Percentiles rank a stretch among this genome's conserved stretches.
Conservation (phyloP, 2,113 vertebrate species). For the Channa maculata region DNA sequence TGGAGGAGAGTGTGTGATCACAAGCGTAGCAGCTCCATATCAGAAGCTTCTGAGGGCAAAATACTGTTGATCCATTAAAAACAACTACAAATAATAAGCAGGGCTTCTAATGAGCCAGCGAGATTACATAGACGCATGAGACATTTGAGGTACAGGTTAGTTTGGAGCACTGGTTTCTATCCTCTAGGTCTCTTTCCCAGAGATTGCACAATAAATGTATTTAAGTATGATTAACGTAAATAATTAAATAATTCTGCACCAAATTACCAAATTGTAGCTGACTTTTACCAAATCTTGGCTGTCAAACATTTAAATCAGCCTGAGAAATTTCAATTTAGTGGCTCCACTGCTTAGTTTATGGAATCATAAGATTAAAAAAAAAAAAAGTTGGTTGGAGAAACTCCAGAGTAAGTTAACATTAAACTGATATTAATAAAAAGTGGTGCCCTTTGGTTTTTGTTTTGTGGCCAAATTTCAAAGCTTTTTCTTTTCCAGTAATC, state of each 20-base stretch:
- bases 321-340: not conserved
- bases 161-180: not conserved
- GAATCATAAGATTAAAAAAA: not conserved
- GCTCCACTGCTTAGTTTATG: not conserved
- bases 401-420: too few relatives aligned
- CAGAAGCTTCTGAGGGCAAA: not conserved
- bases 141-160: not conserved
- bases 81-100: not conserved
- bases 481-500: too few relatives aligned
- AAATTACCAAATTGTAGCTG: not conserved
- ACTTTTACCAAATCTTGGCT: not conserved
- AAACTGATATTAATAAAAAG: too few relatives aligned
- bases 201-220: not conserved
- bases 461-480: too few relatives aligned
- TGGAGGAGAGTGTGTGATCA: not conserved
- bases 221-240: not conserved
- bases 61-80: not conserved
- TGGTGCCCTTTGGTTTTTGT: too few relatives aligned
- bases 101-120: not conserved
- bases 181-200: not conserved
- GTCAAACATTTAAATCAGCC: not conserved
- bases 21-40: conserved; percentile 1
- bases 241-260: not conserved
- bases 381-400: too few relatives aligned
- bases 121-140: not conserved